Evolutionary conservation across 2,888 invertebrate genomes (phyloP).

Genomic region (Acanthosepion lycidas): DNA sequence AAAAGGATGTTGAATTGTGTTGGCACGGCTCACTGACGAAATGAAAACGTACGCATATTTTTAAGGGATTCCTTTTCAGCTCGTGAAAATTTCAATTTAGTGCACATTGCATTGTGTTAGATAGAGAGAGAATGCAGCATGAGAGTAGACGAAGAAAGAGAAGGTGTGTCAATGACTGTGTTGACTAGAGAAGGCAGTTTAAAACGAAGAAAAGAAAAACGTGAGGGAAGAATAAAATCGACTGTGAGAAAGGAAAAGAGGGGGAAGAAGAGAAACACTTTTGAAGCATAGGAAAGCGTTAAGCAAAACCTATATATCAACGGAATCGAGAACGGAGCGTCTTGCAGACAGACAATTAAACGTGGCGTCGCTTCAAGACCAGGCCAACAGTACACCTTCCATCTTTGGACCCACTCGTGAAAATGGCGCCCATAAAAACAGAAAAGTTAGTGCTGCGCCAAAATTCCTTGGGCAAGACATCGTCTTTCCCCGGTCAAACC

Average conservation of each 20-base stretch:
- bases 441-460: slow-evolving; percentile 20
- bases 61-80: too few relatives aligned
- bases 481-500: not conserved
- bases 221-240: not conserved
- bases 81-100: too few relatives aligned
- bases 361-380: not conserved
- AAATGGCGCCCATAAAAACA: not conserved
- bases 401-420: slow-evolving; percentile 33
- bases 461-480: slow-evolving; percentile 11
- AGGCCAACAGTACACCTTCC: not conserved
- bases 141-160: not conserved
- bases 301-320: not conserved
- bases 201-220: not conserved
- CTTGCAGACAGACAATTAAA: not conserved
- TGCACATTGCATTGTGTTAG: too few relatives aligned
- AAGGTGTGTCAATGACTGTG: not conserved
- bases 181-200: not conserved
- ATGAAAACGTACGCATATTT: too few relatives aligned
- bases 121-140: too few relatives aligned
- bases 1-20: too few relatives aligned
- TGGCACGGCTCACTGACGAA: too few relatives aligned
- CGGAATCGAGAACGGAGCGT: not conserved
- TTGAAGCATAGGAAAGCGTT: too few relatives aligned
- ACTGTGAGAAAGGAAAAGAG: too few relatives aligned
- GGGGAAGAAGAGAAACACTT: too few relatives aligned